A percentile compares a stretch with the other conserved stretches of the same genome.
Conservation (phyloP, 2,797 vertebrate genomes). For the Hephaestus fuliginosus region DNA sequence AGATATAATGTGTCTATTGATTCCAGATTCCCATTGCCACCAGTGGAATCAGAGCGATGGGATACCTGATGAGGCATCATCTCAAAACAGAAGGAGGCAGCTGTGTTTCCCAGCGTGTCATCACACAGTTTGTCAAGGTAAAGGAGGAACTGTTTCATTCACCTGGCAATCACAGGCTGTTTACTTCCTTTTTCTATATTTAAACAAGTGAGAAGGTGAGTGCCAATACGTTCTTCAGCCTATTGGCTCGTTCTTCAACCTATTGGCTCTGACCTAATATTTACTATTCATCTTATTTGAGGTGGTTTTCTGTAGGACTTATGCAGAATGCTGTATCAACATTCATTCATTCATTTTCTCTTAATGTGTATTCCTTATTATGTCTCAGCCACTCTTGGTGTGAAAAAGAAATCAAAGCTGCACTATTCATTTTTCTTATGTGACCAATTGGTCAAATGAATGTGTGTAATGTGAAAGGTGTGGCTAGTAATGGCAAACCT, state of each 20-base stretch:
- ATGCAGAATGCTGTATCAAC: no score
- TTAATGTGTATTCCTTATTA: no score
- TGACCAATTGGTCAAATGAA: no score
- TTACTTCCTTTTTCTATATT: slow-evolving; percentile 16
- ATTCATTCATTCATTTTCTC: no score
- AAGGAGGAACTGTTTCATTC: slow-evolving; percentile 32
- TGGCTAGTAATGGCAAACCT: no score
- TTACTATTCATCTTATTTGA: no score
- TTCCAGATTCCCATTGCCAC: slow-evolving; percentile 90
- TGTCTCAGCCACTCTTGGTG: no score
- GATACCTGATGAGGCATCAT: slow-evolving; percentile 94
- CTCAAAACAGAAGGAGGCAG: slow-evolving; percentile 83
- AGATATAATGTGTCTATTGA: not conserved
- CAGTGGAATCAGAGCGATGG: slow-evolving; percentile 95
- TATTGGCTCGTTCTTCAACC: not conserved
- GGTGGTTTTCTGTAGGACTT: no score
- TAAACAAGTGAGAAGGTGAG: slow-evolving; percentile 6
- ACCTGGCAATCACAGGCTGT: not conserved
- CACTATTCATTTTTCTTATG: no score
- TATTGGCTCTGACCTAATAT: not conserved
- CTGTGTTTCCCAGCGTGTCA: slow-evolving; percentile 87
- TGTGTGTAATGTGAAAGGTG: no score
- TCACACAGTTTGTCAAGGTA: slow-evolving; percentile 96
- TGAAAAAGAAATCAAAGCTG: no score
- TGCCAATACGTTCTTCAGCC: not conserved